Evolutionary conservation across 2,888 invertebrate species (phyloP).

Genomic region (Agrotis exclamationis): DNA sequence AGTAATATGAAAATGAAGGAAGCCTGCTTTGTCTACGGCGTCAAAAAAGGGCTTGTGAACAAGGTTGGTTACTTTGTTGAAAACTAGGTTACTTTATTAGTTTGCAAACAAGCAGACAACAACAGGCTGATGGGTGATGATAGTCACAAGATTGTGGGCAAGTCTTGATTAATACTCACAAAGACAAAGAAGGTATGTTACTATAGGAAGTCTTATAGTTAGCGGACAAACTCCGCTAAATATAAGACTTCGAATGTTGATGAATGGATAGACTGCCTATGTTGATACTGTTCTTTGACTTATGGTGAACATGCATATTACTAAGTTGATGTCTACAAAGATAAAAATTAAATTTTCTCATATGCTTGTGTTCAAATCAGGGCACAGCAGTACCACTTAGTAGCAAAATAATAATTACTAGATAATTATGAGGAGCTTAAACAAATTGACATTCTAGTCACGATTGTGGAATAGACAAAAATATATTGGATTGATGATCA

Average conservation of each 20-base stretch:
- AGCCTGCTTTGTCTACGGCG: constrained; percentile 17
- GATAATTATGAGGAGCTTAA: no score
- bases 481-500: no score
- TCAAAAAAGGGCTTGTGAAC: constrained; percentile 13
- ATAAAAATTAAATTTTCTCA: background rate
- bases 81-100: constrained; percentile 8
- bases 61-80: background rate
- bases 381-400: no score
- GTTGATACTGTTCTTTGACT: no score
- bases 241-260: no score
- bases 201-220: background rate
- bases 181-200: background rate
- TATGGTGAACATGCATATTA: background rate
- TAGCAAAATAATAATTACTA: no score
- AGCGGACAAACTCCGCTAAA: background rate
- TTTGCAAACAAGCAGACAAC: background rate
- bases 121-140: no score
- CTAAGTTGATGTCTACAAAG: background rate
- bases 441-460: no score
- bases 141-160: background rate
- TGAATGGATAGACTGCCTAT: no score
- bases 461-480: no score
- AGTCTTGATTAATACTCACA: background rate
- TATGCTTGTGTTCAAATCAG: background rate
- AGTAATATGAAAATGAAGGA: constrained; percentile 40